Base-by-base conservation (phyloP, 2,113 vertebrate genomes). In the Chloebia gouldiae region DNA sequence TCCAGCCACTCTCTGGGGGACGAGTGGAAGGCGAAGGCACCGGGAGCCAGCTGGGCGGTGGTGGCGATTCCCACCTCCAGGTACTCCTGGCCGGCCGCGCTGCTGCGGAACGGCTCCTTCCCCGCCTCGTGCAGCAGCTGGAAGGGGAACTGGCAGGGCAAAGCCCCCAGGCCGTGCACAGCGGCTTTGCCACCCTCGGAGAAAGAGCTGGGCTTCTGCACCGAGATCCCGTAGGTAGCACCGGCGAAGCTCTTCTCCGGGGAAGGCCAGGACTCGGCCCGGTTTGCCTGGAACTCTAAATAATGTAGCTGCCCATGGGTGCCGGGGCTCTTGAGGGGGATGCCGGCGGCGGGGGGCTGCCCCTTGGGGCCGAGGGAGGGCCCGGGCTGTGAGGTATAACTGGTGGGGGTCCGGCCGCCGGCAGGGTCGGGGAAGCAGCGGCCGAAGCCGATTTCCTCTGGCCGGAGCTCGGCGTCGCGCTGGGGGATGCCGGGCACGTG, bases 331-430 rank as follows among this genome's bases (percentile, higher is more conserved):
- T 97, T 95, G 63, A 96, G 98, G 65, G 98, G 92, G 90, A 98
- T 93, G 71, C 98, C 79, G 33, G 95, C 15, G 25, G 94, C 10
- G 28, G 98, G 91, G 82, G 97, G 92, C 82, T 98, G 97, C 91
- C 97, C 81, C 92, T 97, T 96, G 53, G 85, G 91, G 80, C 98
- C 57, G 44, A 96, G 97, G 81, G 4, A 8, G 13, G 86, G 65
- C 2, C 98, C 63, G 68, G 98, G 86, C 61, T 98, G 98, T 98
- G 99, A 99, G 99, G 99, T 99, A 99, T 98, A 98, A 95, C 93
- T 98, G 98, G 97, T 83, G 83, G 99, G 98, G 97, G 97, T 98
- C 95, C 98, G 98, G 97, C 98, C 97, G 23, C 98, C 60, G 59
- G 98, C 53, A 31, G 97, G 80, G 81, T 99, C 99, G 60, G 98